Base-by-base conservation (phyloP, 2,113 vertebrate genomes). In the Orientallactaga bullata region DNA sequence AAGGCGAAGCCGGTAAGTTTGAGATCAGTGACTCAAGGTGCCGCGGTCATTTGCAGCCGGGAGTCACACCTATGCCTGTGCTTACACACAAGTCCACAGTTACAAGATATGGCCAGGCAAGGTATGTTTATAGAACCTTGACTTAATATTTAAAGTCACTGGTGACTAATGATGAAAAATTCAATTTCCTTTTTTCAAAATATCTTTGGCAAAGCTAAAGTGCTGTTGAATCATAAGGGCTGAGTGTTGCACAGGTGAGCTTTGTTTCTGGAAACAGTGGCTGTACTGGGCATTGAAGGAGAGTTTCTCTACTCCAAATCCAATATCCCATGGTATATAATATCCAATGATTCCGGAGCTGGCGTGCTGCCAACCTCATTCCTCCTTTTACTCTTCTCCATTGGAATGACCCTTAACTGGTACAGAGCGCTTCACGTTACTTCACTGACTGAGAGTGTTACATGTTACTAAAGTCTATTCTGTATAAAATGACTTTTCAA, bases 341-440 rank as follows among this genome's bases (percentile, higher is more conserved):
- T n/a, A n/a, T n/a, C n/a, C n/a, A n/a, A n/a, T n/a, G n/a, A n/a
- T 42, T 85, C 58, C 35, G 76, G 60, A 42, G 5, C 37, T 93
- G 28, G 13, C 39, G 35, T 24, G 7, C 60, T 60, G 3, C 39
- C 85, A 85, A 83, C 9, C 17, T 71, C 20, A 58, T 35, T 61
- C 81, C 10, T 76, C 16, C 55, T 74, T 65, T 84, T 51, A 58
- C 12, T 24, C 79, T 55, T 55, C 2, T 88, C 65, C 68, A 58
- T 88, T 83, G 94, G 83, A 88, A 92, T 47, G 93, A 39, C 63
- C 47, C 65, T 86, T 93, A 84, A 63, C 65, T 63, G 28, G 68
- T 61, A 51, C 18, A 23, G 18, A 81, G 23, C 69, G 30, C 72
- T 79, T 2, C 8, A 47, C 42, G 42, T 47, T 8, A 47, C 42